Percentiles rank a stretch among this genome's conserved stretches.
These are phyloP conservation scores for Catocala fraxini DNA, from an alignment of 2,888 invertebrate species.

Conservation along the genomic window DNA sequence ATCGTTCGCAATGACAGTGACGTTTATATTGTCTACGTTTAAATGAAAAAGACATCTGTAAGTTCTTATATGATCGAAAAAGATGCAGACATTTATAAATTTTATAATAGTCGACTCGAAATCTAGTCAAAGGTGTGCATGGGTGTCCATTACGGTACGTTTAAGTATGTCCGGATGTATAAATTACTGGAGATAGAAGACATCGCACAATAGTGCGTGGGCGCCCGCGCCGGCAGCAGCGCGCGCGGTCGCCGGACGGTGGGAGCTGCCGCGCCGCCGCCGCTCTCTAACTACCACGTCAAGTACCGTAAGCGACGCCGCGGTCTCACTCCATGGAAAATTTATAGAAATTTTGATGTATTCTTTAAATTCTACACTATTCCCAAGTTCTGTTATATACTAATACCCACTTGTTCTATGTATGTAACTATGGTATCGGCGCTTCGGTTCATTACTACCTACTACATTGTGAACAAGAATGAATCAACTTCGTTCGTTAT, in stretches of 20 bases:
- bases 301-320: constrained; percentile 74
- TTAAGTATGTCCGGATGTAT: constrained; percentile 40
- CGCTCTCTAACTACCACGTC: constrained; percentile 59
- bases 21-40: constrained; percentile 39
- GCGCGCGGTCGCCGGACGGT: constrained; percentile 42
- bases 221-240: constrained; percentile 38
- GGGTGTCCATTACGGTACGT: constrained; percentile 25
- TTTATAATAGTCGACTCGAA: constrained; percentile 23
- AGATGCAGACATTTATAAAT: constrained; percentile 6
- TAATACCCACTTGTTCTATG: neutral
- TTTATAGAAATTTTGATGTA: constrained; percentile 23
- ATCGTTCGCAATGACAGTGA: constrained; percentile 47
- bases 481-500: constrained; percentile 10
- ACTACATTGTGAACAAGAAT: constrained; percentile 9
- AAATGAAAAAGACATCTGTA: constrained; percentile 21
- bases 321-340: constrained; percentile 38
- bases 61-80: constrained; percentile 31
- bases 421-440: neutral
- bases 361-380: constrained; percentile 6
- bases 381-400: constrained; percentile 2
- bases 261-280: constrained; percentile 21
- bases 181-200: constrained; percentile 38
- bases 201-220: constrained; percentile 49
- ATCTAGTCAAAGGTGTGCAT: constrained; percentile 24
- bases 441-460: neutral